A percentile compares a stretch with the other conserved stretches of the same genome.
Evolutionary conservation across 2,888 invertebrate species (phyloP).

Genomic region (Sphaerophoria rueppellii): DNA sequence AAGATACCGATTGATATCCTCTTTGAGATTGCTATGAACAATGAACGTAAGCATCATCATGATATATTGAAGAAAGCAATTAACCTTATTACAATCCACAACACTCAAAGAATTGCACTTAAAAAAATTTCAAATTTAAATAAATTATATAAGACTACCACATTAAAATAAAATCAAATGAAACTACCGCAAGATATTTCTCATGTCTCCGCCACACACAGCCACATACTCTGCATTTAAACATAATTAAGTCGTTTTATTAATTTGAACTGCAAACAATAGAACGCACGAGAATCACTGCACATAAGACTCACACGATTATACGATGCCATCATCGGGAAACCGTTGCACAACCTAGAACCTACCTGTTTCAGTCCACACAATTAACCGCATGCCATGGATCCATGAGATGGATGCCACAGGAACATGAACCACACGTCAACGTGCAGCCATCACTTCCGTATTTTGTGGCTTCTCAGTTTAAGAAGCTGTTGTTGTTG

Average conservation of each 20-base stretch:
- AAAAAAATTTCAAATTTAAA: no score
- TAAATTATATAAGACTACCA: background rate
- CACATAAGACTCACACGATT: conserved; percentile 10
- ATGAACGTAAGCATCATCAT: no score
- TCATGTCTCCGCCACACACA: conserved; percentile 9
- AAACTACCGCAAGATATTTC: conserved; percentile 32
- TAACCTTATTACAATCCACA: no score
- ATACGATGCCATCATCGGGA: background rate
- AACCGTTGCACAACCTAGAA: conserved; percentile 39
- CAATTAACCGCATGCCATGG: conserved; percentile 58
- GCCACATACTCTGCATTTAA: background rate
- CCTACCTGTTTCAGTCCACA: conserved; percentile 54
- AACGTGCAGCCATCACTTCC: conserved; percentile 55
- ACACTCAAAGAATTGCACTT: no score
- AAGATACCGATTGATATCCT: no score
- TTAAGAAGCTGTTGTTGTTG: background rate
- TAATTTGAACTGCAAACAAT: conserved; percentile 58
- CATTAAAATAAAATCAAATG: conserved; percentile 5
- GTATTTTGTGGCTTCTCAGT: conserved; percentile 40
- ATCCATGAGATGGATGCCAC: background rate
- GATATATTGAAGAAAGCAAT: no score
- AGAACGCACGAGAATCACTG: conserved; percentile 25
- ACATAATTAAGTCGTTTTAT: conserved; percentile 63
- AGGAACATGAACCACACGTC: conserved; percentile 27
- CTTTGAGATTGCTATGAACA: no score